Conservation (phyloP, 92 coral and sea anemone species). For the Siderastrea siderea region DNA sequence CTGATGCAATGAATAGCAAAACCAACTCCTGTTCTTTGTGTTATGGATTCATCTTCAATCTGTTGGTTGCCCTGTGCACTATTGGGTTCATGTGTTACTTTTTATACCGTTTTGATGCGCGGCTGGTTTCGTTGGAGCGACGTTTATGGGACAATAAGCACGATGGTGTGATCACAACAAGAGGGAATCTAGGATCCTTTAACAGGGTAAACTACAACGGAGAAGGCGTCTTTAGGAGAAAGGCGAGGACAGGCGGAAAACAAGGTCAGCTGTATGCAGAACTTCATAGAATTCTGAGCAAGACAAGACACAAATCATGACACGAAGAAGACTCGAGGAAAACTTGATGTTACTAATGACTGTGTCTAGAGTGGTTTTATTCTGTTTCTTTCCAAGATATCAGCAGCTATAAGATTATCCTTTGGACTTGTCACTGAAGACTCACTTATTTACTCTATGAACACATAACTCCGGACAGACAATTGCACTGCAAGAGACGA, state of each 20-base stretch:
- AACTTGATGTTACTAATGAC: too few relatives aligned
- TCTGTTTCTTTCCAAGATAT: too few relatives aligned
- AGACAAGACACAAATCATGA: too few relatives aligned
- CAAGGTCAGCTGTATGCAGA: background rate
- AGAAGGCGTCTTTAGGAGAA: background rate
- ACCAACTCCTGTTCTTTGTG: constrained; percentile 2
- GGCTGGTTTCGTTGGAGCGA: constrained; percentile 30
- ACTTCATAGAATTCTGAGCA: too few relatives aligned
- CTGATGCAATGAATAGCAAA: background rate
- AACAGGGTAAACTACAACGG: background rate
- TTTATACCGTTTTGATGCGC: constrained; percentile 32
- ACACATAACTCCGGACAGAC: too few relatives aligned
- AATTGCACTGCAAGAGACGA: too few relatives aligned
- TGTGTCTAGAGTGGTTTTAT: too few relatives aligned
- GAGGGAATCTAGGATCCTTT: background rate
- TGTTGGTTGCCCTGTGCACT: constrained; percentile 43
- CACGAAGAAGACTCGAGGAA: too few relatives aligned
- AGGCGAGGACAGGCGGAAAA: background rate
- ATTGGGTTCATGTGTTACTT: constrained; percentile 48
- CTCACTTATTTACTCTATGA: too few relatives aligned
- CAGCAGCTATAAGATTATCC: too few relatives aligned
- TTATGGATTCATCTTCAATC: constrained; percentile 34
- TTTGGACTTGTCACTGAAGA: too few relatives aligned
- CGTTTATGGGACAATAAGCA: constrained; percentile 12
- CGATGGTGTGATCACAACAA: background rate